These are phyloP conservation scores for Dynastes tityus DNA, from an alignment of 2,888 invertebrate species.

Conservation along the genomic window DNA sequence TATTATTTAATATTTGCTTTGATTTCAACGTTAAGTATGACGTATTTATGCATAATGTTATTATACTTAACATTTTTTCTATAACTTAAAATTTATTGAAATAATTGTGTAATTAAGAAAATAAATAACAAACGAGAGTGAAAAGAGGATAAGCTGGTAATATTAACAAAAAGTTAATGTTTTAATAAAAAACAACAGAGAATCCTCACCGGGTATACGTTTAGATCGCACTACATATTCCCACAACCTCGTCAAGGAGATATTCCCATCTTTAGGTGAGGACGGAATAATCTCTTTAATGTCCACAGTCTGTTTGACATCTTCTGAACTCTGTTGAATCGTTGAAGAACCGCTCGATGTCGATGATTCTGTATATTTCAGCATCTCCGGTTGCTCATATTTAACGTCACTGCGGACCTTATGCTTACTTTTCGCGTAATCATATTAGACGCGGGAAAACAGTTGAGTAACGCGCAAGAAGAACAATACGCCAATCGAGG, in stretches of 20 bases:
- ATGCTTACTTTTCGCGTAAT: slow-evolving; percentile 10
- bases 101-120: too few species aligned
- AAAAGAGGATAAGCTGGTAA: too few species aligned
- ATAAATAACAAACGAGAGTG: too few species aligned
- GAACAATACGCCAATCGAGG: slow-evolving; percentile 2
- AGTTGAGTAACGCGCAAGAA: slow-evolving; percentile 18
- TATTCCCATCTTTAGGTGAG: slow-evolving; percentile 58
- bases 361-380: slow-evolving; percentile 47
- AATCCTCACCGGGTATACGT: slow-evolving; percentile 75
- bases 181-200: neutral
- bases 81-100: too few species aligned
- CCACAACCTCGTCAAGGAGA: slow-evolving; percentile 84
- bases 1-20: too few species aligned
- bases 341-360: slow-evolving; percentile 28
- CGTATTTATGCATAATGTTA: too few species aligned
- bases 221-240: slow-evolving; percentile 84
- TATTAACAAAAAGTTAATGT: neutral
- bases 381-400: slow-evolving; percentile 21
- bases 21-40: too few species aligned
- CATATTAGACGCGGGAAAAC: slow-evolving; percentile 38
- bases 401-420: slow-evolving; percentile 8
- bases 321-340: slow-evolving; percentile 28
- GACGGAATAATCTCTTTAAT: slow-evolving; percentile 32
- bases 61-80: too few species aligned
- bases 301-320: neutral